Conservation (phyloP, 2,797 vertebrate genomes). For the Sciurus vulgaris region DNA sequence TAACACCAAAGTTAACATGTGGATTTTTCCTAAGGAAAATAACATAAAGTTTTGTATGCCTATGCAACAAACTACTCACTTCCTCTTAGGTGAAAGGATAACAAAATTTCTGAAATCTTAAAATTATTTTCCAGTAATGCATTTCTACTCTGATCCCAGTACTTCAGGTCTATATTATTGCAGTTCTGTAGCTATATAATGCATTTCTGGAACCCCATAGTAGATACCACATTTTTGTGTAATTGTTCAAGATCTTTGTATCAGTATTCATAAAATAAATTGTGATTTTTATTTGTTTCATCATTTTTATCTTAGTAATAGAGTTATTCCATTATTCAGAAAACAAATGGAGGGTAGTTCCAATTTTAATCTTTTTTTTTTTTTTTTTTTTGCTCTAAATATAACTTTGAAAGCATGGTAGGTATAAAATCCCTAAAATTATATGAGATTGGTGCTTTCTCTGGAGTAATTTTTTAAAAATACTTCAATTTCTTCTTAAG, state of each 20-base stretch:
- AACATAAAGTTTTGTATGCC: neutral
- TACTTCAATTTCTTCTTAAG: constrained; percentile 23
- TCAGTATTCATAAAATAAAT: constrained; percentile 41
- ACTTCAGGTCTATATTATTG: neutral
- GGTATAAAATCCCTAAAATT: neutral
- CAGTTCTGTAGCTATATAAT: neutral
- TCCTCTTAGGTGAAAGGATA: neutral
- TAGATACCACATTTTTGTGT: neutral
- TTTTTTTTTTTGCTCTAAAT: neutral
- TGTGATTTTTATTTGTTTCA: constrained; percentile 17
- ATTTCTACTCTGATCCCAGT: neutral
- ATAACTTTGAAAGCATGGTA: neutral
- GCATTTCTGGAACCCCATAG: neutral
- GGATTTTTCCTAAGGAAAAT: neutral
- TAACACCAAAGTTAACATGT: neutral
- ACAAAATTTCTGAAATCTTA: neutral
- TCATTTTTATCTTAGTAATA: neutral
- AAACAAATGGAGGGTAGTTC: neutral
- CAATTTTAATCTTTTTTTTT: neutral
- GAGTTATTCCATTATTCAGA: neutral
- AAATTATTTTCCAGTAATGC: constrained; percentile 15
- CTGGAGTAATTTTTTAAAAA: neutral
- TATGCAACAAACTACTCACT: neutral
- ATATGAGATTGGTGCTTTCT: neutral
- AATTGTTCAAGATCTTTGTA: neutral